A percentile compares a stretch with the other conserved stretches of the same genome.
These are phyloP conservation scores for Zaprionus lachaisei DNA, from an alignment of 1,140 invertebrate species.

Conservation along the genomic window DNA sequence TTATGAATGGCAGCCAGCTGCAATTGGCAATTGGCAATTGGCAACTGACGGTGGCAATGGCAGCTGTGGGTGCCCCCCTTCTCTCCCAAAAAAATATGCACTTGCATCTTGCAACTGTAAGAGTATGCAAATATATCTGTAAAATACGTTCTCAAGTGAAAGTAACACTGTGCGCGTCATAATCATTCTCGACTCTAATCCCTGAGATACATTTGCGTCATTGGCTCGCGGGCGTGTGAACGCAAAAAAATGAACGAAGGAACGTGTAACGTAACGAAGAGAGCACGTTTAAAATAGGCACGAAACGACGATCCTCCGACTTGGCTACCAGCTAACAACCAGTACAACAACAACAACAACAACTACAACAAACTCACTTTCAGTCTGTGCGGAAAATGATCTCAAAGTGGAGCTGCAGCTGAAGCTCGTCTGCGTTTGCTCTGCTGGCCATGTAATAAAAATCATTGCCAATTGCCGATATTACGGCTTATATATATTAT, in stretches of 20 bases:
- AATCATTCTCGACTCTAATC: conserved; percentile 28
- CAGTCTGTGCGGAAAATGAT: conserved; percentile 45
- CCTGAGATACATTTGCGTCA: conserved; percentile 38
- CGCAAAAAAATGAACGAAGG: conserved; percentile 19
- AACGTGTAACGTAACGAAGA: neutral
- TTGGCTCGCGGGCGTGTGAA: conserved; percentile 68
- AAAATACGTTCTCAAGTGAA: conserved; percentile 20
- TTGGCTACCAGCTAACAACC: conserved; percentile 46
- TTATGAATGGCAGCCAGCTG: conserved; percentile 54
- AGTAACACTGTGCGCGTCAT: conserved; percentile 25
- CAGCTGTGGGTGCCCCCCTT: conserved; percentile 47
- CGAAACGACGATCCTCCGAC: conserved; percentile 20
- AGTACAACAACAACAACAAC: conserved; percentile 22
- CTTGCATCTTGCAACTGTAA: neutral
- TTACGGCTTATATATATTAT: conserved; percentile 79
- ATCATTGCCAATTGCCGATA: conserved; percentile 82
- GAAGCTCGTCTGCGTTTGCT: neutral
- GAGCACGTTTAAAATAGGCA: conserved; percentile 42
- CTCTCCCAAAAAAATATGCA: no score
- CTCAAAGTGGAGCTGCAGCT: conserved; percentile 6
- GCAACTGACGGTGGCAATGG: neutral
- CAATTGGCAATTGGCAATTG: conserved; percentile 2
- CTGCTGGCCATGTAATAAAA: conserved; percentile 69
- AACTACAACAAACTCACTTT: conserved; percentile 65
- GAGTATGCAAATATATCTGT: conserved; percentile 27